Base-by-base conservation (phyloP, 2,113 vertebrate genomes). In the Indicator maculatus region DNA sequence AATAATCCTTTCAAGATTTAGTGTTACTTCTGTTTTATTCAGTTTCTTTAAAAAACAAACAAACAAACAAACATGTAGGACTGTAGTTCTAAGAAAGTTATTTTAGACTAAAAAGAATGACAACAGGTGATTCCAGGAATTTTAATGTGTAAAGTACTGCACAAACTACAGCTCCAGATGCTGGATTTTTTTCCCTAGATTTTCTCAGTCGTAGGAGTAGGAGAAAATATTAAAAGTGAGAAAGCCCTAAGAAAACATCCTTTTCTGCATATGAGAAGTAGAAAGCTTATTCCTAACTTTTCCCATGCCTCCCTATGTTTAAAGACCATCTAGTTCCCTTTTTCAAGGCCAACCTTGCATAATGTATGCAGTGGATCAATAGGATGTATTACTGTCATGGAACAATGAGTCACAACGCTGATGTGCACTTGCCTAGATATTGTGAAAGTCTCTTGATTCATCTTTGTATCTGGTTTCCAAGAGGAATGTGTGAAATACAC, bases 111-210 rank as follows among this genome's bases (percentile, higher is more conserved):
- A 74, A 73, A 81, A 41, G 3, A 45, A 83, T 31, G 24, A 28
- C 31, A 36, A 30, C 7, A 66, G 50, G 8, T 82, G 36, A 88
- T 94, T 93, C 14, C 27, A 80, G 11, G 9, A 2, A 8, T 77
- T 83, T 83, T 28, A 56, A 36, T 44, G 20, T 33, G 18, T 56
- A 56, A 93, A 8, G 9, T 70, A 30, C 38, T 66, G 27, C 21
- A 63, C 12, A 96, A 89, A 89, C 53, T 73, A 59, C 24, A 88
- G 73, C 83, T 92, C 71, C 87, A 92, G 78, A 86, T 92, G 64
- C 90, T 94, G 83, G 65, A 47, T 71, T 65, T 58, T 86, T 88
- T 85, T 41, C 14, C 41, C 8, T 41, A 15, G 41, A 50, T 47
- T 80, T 77, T 85, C 27, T 74, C 47, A 55, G 12, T 15, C 45